Conservation (phyloP, 2,113 vertebrate genomes). For the Paedocypris sp. region DNA sequence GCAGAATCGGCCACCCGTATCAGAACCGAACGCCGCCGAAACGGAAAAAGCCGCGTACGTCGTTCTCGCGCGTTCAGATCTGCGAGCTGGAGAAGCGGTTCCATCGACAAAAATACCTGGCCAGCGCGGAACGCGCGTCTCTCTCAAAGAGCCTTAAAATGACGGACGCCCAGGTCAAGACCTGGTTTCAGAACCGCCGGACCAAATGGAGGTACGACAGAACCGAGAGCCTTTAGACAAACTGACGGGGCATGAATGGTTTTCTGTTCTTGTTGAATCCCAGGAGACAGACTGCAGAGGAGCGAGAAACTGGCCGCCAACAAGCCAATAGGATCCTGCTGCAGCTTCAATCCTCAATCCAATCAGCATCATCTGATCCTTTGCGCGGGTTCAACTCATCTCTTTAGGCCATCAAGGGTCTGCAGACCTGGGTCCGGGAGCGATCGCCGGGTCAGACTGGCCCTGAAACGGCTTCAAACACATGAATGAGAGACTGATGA, state of each 20-base stretch:
- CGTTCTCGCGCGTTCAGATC: constrained; percentile 93
- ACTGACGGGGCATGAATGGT: neutral
- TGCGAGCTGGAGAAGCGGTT: constrained; percentile 97
- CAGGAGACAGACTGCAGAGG: constrained; percentile 93
- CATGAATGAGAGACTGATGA: no score
- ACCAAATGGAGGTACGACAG: constrained; percentile 92
- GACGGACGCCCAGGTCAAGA: constrained; percentile 92
- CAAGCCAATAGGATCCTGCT: constrained; percentile 96
- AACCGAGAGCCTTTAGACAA: constrained; percentile 23
- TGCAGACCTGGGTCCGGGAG: constrained; percentile 94
- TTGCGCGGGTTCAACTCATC: constrained; percentile 96
- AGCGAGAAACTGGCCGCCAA: constrained; percentile 91
- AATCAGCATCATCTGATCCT: constrained; percentile 82
- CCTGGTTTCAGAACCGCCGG: constrained; percentile 70
- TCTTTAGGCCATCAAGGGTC: constrained; percentile 93
- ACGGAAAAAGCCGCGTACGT: constrained; percentile 95
- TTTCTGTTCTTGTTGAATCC: neutral
- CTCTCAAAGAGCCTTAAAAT: constrained; percentile 94
- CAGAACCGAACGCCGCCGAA: constrained; percentile 82
- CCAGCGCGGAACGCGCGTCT: constrained; percentile 84
- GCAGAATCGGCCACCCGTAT: constrained; percentile 91
- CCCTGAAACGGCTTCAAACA: constrained; percentile 64
- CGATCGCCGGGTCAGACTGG: constrained; percentile 75
- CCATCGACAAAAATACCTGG: constrained; percentile 94
- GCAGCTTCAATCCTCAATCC: constrained; percentile 89